Evolutionary conservation across 1,140 invertebrate species (phyloP).

Genomic region (Vollenhovia emeryi): DNA sequence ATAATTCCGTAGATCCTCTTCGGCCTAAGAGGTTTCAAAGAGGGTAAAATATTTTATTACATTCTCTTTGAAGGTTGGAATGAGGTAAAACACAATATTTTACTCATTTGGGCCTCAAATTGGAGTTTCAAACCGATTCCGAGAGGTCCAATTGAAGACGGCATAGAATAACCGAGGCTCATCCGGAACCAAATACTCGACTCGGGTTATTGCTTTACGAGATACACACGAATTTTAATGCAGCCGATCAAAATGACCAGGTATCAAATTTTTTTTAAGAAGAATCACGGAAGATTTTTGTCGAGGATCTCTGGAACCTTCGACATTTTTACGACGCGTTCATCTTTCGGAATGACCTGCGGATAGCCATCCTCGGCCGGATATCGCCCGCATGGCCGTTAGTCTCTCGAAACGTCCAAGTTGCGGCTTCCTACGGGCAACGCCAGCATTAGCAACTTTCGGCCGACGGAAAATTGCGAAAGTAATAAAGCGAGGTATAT

Average conservation of each 20-base stretch:
- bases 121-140: no score
- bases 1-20: no score
- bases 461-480: conserved; percentile 52
- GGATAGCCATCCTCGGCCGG: conserved; percentile 7
- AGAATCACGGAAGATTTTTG: neutral
- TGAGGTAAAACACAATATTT: no score
- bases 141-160: no score
- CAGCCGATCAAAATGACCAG: neutral
- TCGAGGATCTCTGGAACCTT: neutral
- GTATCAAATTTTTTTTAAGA: neutral
- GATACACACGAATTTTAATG: neutral
- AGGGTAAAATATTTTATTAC: no score
- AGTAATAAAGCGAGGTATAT: conserved; percentile 46
- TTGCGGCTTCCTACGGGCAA: conserved; percentile 30
- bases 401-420: conserved; percentile 57
- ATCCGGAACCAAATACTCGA: no score
- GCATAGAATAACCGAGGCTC: no score
- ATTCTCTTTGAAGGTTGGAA: no score
- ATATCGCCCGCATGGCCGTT: conserved; percentile 50
- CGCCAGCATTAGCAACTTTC: conserved; percentile 56
- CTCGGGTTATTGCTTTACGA: neutral
- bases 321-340: neutral
- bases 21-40: no score
- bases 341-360: conserved; percentile 36
- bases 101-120: no score